Evolutionary conservation across 2,113 vertebrate species (phyloP).

Genomic region (Ctenomys sociabilis): DNA sequence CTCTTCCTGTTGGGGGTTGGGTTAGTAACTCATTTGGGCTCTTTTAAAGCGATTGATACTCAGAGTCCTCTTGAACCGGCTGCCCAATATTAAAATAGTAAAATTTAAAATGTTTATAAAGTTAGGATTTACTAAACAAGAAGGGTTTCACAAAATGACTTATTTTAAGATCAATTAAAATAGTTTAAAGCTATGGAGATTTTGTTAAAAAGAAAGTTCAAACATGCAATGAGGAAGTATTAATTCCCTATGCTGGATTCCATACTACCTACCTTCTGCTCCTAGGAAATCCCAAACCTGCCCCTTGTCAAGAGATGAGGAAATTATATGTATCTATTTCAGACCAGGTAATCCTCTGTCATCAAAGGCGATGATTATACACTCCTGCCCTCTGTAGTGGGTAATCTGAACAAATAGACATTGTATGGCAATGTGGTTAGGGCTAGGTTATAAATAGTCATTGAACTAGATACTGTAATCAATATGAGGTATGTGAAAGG

Average conservation of each 20-base stretch:
- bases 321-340: neutral
- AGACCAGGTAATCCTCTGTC: neutral
- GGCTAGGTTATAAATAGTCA: neutral
- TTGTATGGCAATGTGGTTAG: neutral
- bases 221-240: neutral
- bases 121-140: neutral
- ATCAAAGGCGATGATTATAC: neutral
- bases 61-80: neutral
- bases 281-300: neutral
- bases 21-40: too few species aligned
- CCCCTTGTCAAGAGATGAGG: neutral
- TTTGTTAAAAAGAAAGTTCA: conserved; percentile 8
- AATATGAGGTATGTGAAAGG: neutral
- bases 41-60: neutral
- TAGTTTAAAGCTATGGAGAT: neutral
- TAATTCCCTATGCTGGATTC: neutral
- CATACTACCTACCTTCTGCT: neutral
- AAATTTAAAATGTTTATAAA: neutral
- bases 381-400: neutral
- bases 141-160: neutral
- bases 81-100: neutral
- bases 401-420: neutral
- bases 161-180: conserved; percentile 37
- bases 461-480: neutral
- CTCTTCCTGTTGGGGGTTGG: too few species aligned